Percentiles rank a stretch among this genome's conserved stretches.
phyloP scores from a whole-genome alignment of 92 coral and sea anemone genomes.

The Porites evermanni region DNA sequence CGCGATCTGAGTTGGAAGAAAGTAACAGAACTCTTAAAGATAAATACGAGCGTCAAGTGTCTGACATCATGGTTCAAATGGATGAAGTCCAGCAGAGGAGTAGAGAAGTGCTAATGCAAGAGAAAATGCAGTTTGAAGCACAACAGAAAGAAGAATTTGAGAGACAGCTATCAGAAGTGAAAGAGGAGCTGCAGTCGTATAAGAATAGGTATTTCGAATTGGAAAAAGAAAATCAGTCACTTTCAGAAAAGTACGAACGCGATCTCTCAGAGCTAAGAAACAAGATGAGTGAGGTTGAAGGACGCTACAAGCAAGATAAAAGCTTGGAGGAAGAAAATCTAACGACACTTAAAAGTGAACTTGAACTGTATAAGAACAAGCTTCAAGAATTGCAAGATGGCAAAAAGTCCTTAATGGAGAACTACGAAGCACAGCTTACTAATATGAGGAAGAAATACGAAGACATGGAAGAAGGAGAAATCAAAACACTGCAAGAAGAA shows the following conservation, averaged over 20 bases:
- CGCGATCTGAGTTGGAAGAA: conserved; percentile 88
- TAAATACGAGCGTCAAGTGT: conserved; percentile 88
- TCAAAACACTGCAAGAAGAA: conserved; percentile 84
- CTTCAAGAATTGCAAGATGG: conserved; percentile 81
- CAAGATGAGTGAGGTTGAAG: conserved; percentile 81
- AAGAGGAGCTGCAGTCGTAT: conserved; percentile 84
- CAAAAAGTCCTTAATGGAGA: conserved; percentile 74
- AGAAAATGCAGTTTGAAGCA: conserved; percentile 79
- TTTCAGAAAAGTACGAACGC: conserved; percentile 76
- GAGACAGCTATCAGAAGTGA: conserved; percentile 83
- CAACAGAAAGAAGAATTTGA: conserved; percentile 86
- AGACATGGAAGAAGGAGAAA: conserved; percentile 81
- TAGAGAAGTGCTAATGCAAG: conserved; percentile 81
- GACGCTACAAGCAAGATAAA: conserved; percentile 77
- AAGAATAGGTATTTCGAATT: conserved; percentile 71
- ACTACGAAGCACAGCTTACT: conserved; percentile 85
- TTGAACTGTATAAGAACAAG: conserved; percentile 78
- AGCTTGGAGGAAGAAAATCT: conserved; percentile 72
- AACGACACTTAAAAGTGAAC: conserved; percentile 72
- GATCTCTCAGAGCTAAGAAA: conserved; percentile 71
- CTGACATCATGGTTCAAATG: conserved; percentile 91
- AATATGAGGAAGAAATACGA: conserved; percentile 74
- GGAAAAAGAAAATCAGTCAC: conserved; percentile 82
- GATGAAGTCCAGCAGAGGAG: conserved; percentile 93
- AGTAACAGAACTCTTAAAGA: conserved; percentile 89